Evolutionary conservation across 2,797 vertebrate species (phyloP).

Genomic region (Fundulus diaphanus): DNA sequence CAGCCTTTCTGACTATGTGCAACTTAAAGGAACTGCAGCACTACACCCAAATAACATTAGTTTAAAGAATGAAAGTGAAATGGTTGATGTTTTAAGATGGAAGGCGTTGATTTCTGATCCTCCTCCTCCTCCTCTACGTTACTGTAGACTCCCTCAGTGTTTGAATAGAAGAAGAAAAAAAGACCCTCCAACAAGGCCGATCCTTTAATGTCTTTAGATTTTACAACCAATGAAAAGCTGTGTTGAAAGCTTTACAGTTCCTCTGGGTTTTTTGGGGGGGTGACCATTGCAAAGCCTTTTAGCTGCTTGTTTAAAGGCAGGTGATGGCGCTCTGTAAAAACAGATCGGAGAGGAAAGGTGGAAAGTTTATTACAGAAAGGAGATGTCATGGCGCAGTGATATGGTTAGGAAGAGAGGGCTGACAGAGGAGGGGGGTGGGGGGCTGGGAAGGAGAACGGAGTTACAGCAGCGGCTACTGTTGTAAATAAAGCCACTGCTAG

Average conservation of each 20-base stretch:
- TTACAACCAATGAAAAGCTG: slow-evolving; percentile 74
- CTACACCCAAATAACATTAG: slow-evolving; percentile 19
- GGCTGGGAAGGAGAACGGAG: slow-evolving; percentile 50
- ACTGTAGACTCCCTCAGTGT: slow-evolving; percentile 32
- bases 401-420: slow-evolving; percentile 40
- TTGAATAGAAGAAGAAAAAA: slow-evolving; percentile 49
- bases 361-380: slow-evolving; percentile 65
- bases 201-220: slow-evolving; percentile 70
- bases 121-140: slow-evolving; percentile 11
- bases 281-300: slow-evolving; percentile 72
- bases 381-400: slow-evolving; percentile 59
- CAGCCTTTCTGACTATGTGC: background rate
- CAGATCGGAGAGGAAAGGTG: slow-evolving; percentile 67
- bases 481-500: slow-evolving; percentile 73
- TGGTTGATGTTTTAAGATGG: slow-evolving; percentile 25
- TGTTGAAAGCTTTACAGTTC: slow-evolving; percentile 73
- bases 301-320: slow-evolving; percentile 64
- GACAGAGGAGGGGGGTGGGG: slow-evolving; percentile 28
- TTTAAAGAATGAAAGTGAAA: slow-evolving; percentile 20
- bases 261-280: slow-evolving; percentile 56
- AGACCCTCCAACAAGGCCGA: slow-evolving; percentile 49
- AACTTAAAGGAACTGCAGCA: background rate
- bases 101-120: slow-evolving; percentile 31
- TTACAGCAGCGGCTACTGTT: slow-evolving; percentile 61
- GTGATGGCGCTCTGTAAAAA: slow-evolving; percentile 69